Evolutionary conservation across 1,140 invertebrate species (phyloP).

Genomic region (Drosophila oshimai): DNA sequence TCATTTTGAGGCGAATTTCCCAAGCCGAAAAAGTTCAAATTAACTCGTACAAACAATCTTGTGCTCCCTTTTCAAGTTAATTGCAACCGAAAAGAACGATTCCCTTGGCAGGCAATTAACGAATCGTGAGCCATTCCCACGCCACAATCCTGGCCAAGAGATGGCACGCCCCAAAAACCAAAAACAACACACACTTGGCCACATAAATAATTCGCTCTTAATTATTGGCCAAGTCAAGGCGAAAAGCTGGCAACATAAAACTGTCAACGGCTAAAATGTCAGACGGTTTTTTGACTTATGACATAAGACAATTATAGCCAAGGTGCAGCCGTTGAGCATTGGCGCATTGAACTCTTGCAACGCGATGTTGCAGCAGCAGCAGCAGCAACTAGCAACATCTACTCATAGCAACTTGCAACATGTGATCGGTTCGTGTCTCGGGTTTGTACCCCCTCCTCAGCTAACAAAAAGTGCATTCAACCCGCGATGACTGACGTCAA

Average conservation of each 20-base stretch:
- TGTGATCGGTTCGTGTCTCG: constrained; percentile 28
- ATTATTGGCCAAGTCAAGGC: constrained; percentile 42
- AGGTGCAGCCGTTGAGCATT: constrained; percentile 46
- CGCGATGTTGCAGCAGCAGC: constrained; percentile 17
- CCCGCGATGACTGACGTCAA: constrained; percentile 38
- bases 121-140: constrained; percentile 39
- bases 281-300: constrained; percentile 66
- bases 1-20: background rate
- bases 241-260: constrained; percentile 44
- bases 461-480: constrained; percentile 65
- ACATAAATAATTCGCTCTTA: constrained; percentile 61
- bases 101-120: constrained; percentile 32
- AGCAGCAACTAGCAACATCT: constrained; percentile 31
- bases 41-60: background rate
- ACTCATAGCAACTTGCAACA: constrained; percentile 31
- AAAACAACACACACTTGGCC: background rate
- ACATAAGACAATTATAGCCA: constrained; percentile 72
- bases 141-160: constrained; percentile 36
- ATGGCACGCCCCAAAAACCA: constrained; percentile 45
- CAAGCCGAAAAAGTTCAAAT: constrained; percentile 24
- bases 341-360: constrained; percentile 37
- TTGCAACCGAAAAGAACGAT: constrained; percentile 4
- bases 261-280: constrained; percentile 69
- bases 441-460: constrained; percentile 32
- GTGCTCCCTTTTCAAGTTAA: constrained; percentile 5